Evolutionary conservation across 1,140 invertebrate genomes (phyloP).

Genomic region (Pteromalus puparum): DNA sequence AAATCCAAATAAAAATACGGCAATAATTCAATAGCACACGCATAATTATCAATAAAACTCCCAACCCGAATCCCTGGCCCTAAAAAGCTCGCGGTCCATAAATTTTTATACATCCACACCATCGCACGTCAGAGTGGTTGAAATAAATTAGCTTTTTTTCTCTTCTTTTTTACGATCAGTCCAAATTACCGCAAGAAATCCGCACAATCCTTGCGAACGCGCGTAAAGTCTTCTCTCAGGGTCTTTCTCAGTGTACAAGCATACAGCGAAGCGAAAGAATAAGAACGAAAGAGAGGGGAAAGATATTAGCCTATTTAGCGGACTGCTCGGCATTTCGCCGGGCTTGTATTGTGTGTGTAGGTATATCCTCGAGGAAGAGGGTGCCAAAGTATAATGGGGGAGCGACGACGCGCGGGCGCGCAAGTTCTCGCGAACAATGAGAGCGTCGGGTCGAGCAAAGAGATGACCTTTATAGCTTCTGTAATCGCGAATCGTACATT

Average conservation of each 20-base stretch:
- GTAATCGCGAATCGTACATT: conserved; percentile 54
- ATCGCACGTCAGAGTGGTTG: conserved; percentile 38
- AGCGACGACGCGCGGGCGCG: neutral
- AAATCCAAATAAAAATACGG: neutral
- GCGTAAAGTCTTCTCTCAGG: conserved; percentile 39
- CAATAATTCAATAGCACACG: conserved; percentile 9
- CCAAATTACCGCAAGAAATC: conserved; percentile 30
- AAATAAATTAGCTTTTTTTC: conserved; percentile 54
- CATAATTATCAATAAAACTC: conserved; percentile 34
- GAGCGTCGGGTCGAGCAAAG: conserved; percentile 59
- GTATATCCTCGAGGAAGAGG: conserved; percentile 23
- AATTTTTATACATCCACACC: conserved; percentile 41
- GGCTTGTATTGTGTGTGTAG: conserved; percentile 35
- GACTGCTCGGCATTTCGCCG: conserved; percentile 67
- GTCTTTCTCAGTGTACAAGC: neutral
- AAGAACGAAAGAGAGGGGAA: conserved; percentile 46
- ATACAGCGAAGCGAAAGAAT: conserved; percentile 45
- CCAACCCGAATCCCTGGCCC: neutral
- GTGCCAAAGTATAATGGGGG: conserved; percentile 31
- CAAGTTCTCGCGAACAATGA: conserved; percentile 47
- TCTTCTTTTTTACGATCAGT: conserved; percentile 48
- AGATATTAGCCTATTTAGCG: conserved; percentile 70
- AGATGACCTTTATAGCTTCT: conserved; percentile 66
- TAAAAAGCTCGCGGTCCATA: conserved; percentile 28
- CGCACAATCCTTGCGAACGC: conserved; percentile 1